Evolutionary conservation across 1,140 invertebrate species (phyloP), one percentile per base, ranked within the genome.

Genomic region (Bombyx mori): DNA sequence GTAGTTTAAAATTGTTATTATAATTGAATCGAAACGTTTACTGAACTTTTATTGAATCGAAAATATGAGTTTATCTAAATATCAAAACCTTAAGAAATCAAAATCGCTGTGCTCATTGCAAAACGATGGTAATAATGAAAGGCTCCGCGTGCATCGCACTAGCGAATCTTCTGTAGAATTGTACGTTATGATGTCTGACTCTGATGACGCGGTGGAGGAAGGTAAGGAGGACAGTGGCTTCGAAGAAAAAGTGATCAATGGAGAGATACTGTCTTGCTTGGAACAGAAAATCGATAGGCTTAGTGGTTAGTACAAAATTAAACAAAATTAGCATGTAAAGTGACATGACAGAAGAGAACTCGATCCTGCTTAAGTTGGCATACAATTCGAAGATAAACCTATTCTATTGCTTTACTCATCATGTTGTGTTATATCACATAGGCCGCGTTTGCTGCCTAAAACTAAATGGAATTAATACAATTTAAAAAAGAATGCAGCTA

Each of bases 201-300:
- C 61, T 42, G 63, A 66, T 48, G 42, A 44, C 54, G 54, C 54
- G n/a, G 52, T 52, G 44, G 57, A 61, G 48, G 45, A 51, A 35
- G 47, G 52, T 9, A 51, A 26, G 42, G 61, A 56, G 42, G 63
- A 68, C 43, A 66, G 63, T 54, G 65, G 60, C 1, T 60, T 70
- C n/a, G 53, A 59, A 55, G 62, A 62, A 46, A 52, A 9, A 47
- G n/a, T 53, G n/a, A 10, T 57, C 26, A 60, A 73, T 7, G 10
- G n/a, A 10, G 69, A 74, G 22, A 50, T 52, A 42, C 42, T 73
- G 1, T 3, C 35, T 9, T 52, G 56, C 10, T 48, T 73, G 57
- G 73, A 76, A 43, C 56, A 59, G 49, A 75, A 75, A 54, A 66
- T 75, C 9, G 73, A 75, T 54, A 60, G 57, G 26, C 43, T 75